These are phyloP conservation scores for Drosophila mayri DNA, from an alignment of 1,140 invertebrate genomes.

Conservation along the genomic window DNA sequence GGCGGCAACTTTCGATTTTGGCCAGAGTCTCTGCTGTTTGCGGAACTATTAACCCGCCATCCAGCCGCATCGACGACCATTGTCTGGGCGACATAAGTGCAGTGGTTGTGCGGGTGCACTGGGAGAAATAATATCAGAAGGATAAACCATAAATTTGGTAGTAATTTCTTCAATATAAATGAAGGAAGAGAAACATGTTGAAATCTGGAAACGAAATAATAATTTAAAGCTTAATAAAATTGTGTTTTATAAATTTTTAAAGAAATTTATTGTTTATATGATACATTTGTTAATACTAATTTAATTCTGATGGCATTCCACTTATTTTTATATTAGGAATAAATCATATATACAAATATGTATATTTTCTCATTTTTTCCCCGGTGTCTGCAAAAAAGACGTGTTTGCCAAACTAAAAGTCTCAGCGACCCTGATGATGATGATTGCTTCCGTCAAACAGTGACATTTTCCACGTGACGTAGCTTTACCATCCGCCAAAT, in stretches of 20 bases:
- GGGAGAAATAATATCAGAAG: neutral
- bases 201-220: too few species aligned
- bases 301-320: too few species aligned
- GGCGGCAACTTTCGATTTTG: slow-evolving; percentile 68
- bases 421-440: slow-evolving; percentile 32
- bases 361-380: neutral
- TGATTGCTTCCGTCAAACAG: slow-evolving; percentile 57
- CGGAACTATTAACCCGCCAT: slow-evolving; percentile 67
- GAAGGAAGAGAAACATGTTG: too few species aligned
- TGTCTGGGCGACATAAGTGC: slow-evolving; percentile 40
- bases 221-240: too few species aligned
- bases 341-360: neutral
- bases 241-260: too few species aligned
- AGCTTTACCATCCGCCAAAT: slow-evolving; percentile 12
- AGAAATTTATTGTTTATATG: too few species aligned
- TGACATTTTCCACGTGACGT: slow-evolving; percentile 54
- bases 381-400: slow-evolving; percentile 10
- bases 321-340: too few species aligned
- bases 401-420: slow-evolving; percentile 46
- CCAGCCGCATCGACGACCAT: slow-evolving; percentile 44
- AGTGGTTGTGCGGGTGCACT: slow-evolving; percentile 11
- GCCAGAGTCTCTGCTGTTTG: slow-evolving; percentile 35
- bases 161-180: neutral
- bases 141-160: neutral
- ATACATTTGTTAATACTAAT: too few species aligned